phyloP scores from a whole-genome alignment of 2,113 vertebrate species.

The Himantopus leucocephalus region DNA sequence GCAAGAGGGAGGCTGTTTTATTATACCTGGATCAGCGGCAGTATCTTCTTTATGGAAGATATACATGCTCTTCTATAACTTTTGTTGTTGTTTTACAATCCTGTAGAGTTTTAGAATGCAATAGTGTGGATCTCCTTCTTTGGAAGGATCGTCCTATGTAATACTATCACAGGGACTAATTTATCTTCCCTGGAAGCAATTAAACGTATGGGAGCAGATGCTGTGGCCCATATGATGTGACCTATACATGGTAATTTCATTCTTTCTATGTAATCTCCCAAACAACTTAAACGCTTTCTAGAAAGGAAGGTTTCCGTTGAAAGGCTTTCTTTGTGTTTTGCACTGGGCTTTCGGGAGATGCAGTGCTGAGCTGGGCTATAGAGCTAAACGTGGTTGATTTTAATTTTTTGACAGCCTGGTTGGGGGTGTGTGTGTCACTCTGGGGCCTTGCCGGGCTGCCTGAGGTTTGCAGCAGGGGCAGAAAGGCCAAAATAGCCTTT shows the following conservation, averaged over 20 bases:
- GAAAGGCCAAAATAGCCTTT: not conserved
- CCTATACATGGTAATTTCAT: not conserved
- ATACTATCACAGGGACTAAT: not conserved
- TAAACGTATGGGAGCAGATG: not conserved
- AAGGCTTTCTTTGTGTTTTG: not conserved
- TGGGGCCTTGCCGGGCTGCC: not conserved
- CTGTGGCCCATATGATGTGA: not conserved
- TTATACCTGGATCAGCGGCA: not conserved
- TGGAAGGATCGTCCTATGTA: not conserved
- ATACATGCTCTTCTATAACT: not conserved
- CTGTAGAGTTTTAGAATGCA: not conserved
- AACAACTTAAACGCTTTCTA: not conserved
- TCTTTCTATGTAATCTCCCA: not conserved
- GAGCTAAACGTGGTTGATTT: not conserved
- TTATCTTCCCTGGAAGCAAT: not conserved
- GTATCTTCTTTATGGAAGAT: not conserved
- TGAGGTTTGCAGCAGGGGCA: not conserved
- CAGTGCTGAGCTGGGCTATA: fast-evolving
- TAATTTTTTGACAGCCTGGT: not conserved
- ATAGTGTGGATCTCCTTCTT: not conserved
- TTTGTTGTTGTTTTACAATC: not conserved
- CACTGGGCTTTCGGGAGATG: not conserved
- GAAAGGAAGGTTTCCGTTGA: not conserved
- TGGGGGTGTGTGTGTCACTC: not conserved
- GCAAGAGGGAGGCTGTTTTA: not conserved